phyloP scores from a whole-genome alignment of 2,113 vertebrate genomes.

The Emydocephalus ijimae region DNA sequence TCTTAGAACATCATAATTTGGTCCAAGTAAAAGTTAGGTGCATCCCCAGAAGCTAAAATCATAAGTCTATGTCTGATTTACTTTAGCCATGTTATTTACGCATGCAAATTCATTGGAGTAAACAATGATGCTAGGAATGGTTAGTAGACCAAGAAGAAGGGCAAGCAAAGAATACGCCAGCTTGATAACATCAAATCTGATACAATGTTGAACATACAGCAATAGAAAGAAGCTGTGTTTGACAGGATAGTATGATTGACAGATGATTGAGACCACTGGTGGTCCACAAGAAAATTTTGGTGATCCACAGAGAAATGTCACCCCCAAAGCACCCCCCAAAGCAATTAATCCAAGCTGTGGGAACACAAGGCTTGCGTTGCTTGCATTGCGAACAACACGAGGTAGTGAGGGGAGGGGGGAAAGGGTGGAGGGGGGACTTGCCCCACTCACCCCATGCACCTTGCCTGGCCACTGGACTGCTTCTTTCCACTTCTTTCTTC shows the following conservation, averaged over 20 bases:
- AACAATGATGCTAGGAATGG: not conserved
- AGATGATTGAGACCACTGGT: no score
- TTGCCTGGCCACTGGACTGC: no score
- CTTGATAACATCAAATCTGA: not conserved
- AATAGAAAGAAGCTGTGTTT: not conserved
- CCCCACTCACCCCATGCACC: no score
- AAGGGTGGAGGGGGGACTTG: no score
- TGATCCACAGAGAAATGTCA: no score
- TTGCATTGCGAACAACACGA: no score
- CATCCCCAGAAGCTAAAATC: not conserved
- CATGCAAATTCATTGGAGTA: not conserved
- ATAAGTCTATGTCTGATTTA: not conserved
- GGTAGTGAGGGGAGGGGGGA: no score
- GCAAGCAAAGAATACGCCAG: not conserved
- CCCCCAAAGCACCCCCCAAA: no score
- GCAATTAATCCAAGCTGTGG: no score
- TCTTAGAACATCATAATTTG: not conserved
- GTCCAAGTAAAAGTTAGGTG: not conserved
- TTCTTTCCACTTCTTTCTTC: no score
- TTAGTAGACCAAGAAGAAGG: not conserved
- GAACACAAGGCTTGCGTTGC: no score
- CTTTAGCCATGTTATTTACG: not conserved
- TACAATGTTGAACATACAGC: not conserved
- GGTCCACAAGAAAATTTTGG: no score
- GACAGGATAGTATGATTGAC: not conserved